These are phyloP conservation scores for Triplophysa yarkandensis DNA, from an alignment of 2,797 vertebrate species.

Conservation along the genomic window DNA sequence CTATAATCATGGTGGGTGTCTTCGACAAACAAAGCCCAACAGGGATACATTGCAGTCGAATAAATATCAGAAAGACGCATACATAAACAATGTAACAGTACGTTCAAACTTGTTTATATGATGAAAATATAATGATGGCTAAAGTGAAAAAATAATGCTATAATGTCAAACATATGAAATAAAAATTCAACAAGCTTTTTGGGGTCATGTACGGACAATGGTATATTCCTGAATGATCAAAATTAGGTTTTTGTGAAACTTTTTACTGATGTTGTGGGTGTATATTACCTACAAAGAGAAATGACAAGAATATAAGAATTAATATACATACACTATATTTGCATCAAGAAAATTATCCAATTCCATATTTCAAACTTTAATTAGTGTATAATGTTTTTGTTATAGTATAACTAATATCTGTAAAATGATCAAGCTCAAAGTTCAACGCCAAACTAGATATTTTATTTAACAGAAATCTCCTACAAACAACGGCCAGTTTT, in stretches of 20 bases:
- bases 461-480: too few relatives aligned
- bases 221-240: neutral
- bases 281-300: too few relatives aligned
- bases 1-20: neutral
- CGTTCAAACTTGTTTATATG: neutral
- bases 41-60: neutral
- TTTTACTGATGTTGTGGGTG: neutral
- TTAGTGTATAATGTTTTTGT: too few relatives aligned
- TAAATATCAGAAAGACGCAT: conserved; percentile 4
- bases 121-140: neutral
- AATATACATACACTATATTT: neutral
- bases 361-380: too few relatives aligned
- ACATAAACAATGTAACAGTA: conserved; percentile 7
- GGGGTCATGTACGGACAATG: conserved; percentile 42
- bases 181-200: conserved; percentile 30
- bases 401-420: too few relatives aligned
- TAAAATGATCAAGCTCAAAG: too few relatives aligned
- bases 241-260: neutral
- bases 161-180: neutral
- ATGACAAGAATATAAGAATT: too few relatives aligned
- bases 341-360: neutral
- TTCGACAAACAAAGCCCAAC: neutral
- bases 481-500: too few relatives aligned
- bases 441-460: too few relatives aligned
- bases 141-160: conserved; percentile 1